These are phyloP conservation scores for Chroicocephalus ridibundus DNA, from an alignment of 2,113 vertebrate genomes.

Conservation along the genomic window DNA sequence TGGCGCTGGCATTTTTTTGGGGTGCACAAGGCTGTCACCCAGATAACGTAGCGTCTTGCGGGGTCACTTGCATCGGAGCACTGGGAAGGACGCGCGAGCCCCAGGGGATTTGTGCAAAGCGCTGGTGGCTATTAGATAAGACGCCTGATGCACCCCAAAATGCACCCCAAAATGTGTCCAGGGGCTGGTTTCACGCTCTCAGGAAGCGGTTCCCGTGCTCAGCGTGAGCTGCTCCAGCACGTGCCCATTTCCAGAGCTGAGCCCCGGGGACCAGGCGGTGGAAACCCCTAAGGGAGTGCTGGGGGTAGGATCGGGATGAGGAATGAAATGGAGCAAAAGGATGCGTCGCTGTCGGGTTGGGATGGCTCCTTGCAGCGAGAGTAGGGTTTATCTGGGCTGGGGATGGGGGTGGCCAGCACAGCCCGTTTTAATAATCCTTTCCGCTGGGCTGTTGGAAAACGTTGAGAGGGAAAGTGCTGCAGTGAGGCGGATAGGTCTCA, in stretches of 20 bases:
- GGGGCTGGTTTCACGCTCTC: background rate
- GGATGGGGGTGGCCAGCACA: background rate
- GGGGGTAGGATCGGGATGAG: background rate
- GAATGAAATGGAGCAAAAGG: background rate
- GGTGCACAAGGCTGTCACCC: background rate
- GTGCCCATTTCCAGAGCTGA: background rate
- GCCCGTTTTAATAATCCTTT: background rate
- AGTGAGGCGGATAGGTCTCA: rapidly evolving
- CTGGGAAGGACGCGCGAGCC: rapidly evolving
- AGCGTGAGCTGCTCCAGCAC: background rate
- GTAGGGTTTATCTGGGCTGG: background rate
- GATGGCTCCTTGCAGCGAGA: background rate
- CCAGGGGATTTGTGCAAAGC: background rate
- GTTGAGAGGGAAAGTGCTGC: background rate
- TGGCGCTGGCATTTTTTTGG: background rate
- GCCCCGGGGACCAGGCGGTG: rapidly evolving
- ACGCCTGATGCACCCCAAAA: background rate
- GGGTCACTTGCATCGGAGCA: rapidly evolving
- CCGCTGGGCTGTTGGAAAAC: background rate
- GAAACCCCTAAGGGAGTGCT: background rate
- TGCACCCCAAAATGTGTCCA: background rate
- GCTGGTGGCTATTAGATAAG: background rate
- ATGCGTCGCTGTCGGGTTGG: background rate
- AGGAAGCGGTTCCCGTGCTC: background rate
- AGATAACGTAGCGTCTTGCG: rapidly evolving